Base-by-base conservation (phyloP, 2,113 vertebrate genomes). In the Aspiorhynchus laticeps region DNA sequence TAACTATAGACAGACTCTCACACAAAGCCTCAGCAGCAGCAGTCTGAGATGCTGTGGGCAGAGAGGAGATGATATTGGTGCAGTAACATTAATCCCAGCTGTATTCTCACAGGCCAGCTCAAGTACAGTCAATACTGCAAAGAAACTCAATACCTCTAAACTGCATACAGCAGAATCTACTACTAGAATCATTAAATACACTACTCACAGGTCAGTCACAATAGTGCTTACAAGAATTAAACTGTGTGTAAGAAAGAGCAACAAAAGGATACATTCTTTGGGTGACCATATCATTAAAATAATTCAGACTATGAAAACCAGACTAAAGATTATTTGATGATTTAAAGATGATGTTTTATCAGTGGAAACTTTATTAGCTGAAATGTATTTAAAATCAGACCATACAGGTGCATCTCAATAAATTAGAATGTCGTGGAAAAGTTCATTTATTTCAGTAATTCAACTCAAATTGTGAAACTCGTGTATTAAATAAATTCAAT, bases 31-130 rank as follows among this genome's bases (percentile, higher is more conserved):
- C 6, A 21, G 36, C 14, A 26, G 36, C 14, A 36, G 88, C 46
- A 82, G 59, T 69, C 36, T 84, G 31, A 67, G 80, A 80, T 69
- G 26, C 26, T 31, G 46, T 53, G 75, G 46, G 75, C 2, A 17
- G 28, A 79, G 48, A 84, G 24, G 84, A 67, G 43, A 67, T 61
- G 61, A 73, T 78, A 84, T 76, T 79, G 67, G 28, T 53, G 31
- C 59, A 86, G 56, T 48, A 36, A 74, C 63, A 74, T 48, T 80
- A 81, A 71, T 71, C 77, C 26, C 63, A 48, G 26, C 41, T 33
- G 41, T 48, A 69, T 83, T 69, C 61, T 80, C n/a, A 82, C 38
- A 79, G 77, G 51, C 12, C 41, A 76, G 48, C 77, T 56, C 21
- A 31, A 46, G 43, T 69, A 81, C 24, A 83, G 80, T 83, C 41